These are phyloP conservation scores for Sarcoramphus papa DNA, from an alignment of 2,797 vertebrate species.

Conservation along the genomic window DNA sequence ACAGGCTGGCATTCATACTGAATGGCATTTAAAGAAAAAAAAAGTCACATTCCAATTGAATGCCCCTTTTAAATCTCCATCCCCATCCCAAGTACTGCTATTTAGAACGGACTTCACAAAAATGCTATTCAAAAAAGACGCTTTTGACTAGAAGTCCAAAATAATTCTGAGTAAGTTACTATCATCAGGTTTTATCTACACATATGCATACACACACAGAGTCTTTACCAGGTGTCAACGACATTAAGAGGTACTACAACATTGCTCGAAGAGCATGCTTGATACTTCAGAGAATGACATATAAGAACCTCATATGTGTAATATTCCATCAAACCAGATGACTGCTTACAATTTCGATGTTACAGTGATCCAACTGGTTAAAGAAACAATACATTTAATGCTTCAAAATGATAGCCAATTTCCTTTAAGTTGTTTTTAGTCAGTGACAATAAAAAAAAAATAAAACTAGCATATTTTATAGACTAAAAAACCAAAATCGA, in stretches of 20 bases:
- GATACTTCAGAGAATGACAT: not conserved
- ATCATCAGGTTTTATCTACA: not conserved
- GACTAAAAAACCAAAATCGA: not conserved
- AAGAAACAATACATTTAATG: not conserved
- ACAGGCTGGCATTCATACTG: not conserved
- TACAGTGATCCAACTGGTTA: not conserved
- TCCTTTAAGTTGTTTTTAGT: not conserved
- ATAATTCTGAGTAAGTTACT: not conserved
- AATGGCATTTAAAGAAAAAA: not conserved
- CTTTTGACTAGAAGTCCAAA: not conserved
- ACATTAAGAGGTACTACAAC: not conserved
- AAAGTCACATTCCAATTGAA: not conserved
- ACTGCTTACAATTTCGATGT: not conserved
- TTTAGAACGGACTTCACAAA: not conserved
- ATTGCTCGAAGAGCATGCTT: not conserved
- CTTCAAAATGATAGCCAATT: not conserved
- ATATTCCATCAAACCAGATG: not conserved
- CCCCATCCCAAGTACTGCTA: not conserved
- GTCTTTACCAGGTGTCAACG: not conserved
- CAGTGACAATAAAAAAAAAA: not conserved
- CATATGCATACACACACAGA: not conserved
- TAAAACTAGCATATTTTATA: not conserved
- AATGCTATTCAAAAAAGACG: not conserved
- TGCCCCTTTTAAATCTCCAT: not conserved
- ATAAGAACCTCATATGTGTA: accelerated